Evolutionary conservation across 2,888 invertebrate genomes (phyloP).

Genomic region (Chloroclystis v-ata): DNA sequence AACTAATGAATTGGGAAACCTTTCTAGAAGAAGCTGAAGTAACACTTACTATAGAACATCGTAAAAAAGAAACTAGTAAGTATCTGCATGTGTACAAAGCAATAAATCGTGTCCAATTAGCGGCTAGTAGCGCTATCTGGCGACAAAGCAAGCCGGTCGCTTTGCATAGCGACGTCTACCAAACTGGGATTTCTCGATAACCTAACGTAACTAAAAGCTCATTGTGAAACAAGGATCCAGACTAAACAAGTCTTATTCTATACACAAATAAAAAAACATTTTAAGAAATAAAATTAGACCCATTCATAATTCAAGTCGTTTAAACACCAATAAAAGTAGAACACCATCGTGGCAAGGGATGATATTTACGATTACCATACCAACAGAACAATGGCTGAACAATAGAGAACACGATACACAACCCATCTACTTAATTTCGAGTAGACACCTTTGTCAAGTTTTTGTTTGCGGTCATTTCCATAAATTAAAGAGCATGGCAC

Average conservation of each 20-base stretch:
- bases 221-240: constrained; percentile 2
- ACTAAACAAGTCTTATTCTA: neutral
- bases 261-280: neutral
- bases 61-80: constrained; percentile 24
- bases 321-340: constrained; percentile 32
- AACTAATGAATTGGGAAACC: neutral
- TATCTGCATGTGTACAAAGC: constrained; percentile 29
- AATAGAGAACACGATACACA: constrained; percentile 61
- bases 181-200: constrained; percentile 24
- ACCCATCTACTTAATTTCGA: constrained; percentile 75
- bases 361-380: constrained; percentile 64
- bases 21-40: no score
- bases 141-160: constrained; percentile 53
- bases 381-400: constrained; percentile 58
- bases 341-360: constrained; percentile 43
- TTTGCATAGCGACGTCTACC: constrained; percentile 44
- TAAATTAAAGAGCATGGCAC: constrained; percentile 70
- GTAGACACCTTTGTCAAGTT: constrained; percentile 76
- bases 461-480: constrained; percentile 75
- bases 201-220: constrained; percentile 9
- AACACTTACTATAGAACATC: neutral
- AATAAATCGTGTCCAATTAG: constrained; percentile 75
- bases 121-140: constrained; percentile 51
- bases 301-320: constrained; percentile 7
- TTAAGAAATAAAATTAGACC: constrained; percentile 1